phyloP scores from a whole-genome alignment of 2,888 invertebrate species.

The Beris chalybata region DNA sequence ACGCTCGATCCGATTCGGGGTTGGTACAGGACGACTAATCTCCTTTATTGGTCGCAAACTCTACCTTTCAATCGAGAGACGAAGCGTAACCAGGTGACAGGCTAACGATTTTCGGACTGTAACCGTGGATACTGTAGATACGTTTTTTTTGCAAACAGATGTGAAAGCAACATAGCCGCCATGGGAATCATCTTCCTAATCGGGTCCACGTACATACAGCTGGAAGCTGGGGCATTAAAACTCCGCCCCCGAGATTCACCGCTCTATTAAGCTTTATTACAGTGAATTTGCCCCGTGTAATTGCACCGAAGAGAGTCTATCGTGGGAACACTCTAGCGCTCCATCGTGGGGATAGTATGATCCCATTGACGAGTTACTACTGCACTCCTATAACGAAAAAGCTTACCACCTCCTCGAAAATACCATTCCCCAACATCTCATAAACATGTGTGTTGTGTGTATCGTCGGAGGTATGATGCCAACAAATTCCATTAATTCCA shows the following conservation, averaged over 20 bases:
- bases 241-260: constrained; percentile 25
- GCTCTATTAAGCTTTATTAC: constrained; percentile 10
- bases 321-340: neutral
- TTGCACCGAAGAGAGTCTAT: constrained; percentile 21
- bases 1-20: neutral
- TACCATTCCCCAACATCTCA: neutral
- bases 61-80: neutral
- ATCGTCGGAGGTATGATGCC: too few species aligned
- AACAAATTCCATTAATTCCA: too few species aligned
- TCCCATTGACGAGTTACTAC: too few species aligned
- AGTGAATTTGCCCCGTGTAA: constrained; percentile 5
- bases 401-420: neutral
- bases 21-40: constrained; percentile 1
- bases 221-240: constrained; percentile 10
- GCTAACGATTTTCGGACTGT: neutral
- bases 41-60: too few species aligned
- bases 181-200: constrained; percentile 8
- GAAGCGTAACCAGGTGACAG: constrained; percentile 23
- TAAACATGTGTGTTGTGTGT: too few species aligned
- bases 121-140: constrained; percentile 10
- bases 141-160: neutral
- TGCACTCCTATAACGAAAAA: neutral
- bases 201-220: neutral
- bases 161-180: neutral
- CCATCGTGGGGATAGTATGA: too few species aligned